Evolutionary conservation across 1,140 invertebrate species (phyloP).

Genomic region (Drosophila ogumai): DNA sequence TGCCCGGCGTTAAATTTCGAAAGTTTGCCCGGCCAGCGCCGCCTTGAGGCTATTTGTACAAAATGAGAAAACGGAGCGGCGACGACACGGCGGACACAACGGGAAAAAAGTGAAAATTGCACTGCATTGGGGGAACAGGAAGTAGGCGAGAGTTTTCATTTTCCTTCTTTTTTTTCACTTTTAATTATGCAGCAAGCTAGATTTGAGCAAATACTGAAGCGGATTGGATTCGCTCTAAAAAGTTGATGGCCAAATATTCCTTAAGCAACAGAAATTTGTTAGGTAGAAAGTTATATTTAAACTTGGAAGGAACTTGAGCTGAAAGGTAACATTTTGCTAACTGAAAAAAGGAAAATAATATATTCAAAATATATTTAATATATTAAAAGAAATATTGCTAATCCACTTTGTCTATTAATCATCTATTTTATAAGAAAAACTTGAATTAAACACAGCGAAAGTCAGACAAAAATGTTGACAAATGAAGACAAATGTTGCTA

Average conservation of each 20-base stretch:
- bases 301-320: neutral
- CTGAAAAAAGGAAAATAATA: too few species aligned
- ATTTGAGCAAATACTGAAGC: conserved; percentile 17
- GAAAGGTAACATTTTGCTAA: neutral
- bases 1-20: conserved; percentile 80
- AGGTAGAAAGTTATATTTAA: neutral
- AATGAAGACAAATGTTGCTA: too few species aligned
- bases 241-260: neutral
- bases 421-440: too few species aligned
- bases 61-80: conserved; percentile 43
- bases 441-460: neutral
- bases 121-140: conserved; percentile 45
- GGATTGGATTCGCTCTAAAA: neutral
- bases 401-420: too few species aligned
- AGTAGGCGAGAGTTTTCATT: conserved; percentile 48
- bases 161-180: conserved; percentile 27
- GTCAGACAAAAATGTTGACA: neutral
- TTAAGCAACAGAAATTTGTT: neutral
- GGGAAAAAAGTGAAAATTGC: conserved; percentile 44
- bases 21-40: conserved; percentile 62
- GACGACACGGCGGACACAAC: conserved; percentile 19
- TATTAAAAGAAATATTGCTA: too few species aligned
- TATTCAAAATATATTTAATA: too few species aligned
- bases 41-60: conserved; percentile 68
- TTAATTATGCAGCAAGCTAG: conserved; percentile 41